These are phyloP conservation scores for Spilogale gracilis DNA, from an alignment of 2,113 vertebrate species.

Conservation along the genomic window DNA sequence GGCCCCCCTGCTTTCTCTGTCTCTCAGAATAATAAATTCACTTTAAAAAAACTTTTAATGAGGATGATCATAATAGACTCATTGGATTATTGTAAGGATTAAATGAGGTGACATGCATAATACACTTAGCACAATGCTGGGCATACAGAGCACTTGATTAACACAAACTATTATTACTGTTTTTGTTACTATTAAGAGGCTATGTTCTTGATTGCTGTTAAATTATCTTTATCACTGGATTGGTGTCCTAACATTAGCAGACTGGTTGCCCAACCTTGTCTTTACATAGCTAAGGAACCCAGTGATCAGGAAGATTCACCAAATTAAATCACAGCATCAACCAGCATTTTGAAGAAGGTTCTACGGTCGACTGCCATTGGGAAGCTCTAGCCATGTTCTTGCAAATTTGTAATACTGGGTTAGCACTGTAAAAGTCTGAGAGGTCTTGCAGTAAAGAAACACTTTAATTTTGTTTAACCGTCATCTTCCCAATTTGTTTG, in stretches of 20 bases:
- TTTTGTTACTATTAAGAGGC: neutral
- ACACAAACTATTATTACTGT: neutral
- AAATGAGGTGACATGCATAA: neutral
- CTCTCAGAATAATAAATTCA: neutral
- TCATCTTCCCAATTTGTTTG: conserved; percentile 7
- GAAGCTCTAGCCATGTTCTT: neutral
- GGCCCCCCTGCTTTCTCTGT: neutral
- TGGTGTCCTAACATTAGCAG: conserved; percentile 2
- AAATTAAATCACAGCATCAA: neutral
- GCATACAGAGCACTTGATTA: neutral
- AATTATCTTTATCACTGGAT: neutral
- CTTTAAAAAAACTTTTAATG: too few species aligned
- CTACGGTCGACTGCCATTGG: neutral
- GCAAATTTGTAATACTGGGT: neutral
- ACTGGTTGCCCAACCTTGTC: neutral
- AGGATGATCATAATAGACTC: neutral
- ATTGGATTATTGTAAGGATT: neutral
- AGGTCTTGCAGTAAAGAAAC: neutral
- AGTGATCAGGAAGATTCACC: neutral
- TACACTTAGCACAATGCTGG: neutral
- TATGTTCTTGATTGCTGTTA: neutral
- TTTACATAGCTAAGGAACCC: neutral
- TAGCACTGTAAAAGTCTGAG: neutral
- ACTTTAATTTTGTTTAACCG: neutral
- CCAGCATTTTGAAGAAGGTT: conserved; percentile 2